Evolutionary conservation across 2,113 vertebrate species (phyloP).

Genomic region (Talpa occidentalis): DNA sequence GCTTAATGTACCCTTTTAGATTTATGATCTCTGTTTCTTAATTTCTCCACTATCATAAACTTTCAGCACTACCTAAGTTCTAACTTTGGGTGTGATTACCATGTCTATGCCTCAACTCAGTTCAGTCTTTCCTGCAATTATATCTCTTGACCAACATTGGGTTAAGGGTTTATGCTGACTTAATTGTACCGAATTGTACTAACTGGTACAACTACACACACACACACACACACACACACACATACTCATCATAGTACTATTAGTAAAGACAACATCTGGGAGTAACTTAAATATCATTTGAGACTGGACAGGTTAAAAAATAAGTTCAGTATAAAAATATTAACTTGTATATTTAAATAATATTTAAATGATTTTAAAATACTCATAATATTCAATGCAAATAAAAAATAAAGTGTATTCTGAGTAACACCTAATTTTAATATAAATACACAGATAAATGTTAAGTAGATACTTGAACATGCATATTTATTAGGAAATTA

Average conservation of each 20-base stretch:
- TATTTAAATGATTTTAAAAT: conserved; percentile 15
- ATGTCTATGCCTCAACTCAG: neutral
- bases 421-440: neutral
- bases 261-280: neutral
- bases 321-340: neutral
- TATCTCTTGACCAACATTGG: neutral
- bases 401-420: neutral
- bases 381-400: neutral
- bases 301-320: neutral
- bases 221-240: neutral
- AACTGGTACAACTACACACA: neutral
- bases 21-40: neutral
- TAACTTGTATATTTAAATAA: neutral
- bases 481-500: neutral
- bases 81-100: neutral
- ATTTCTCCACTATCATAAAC: neutral
- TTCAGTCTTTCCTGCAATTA: neutral
- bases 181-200: neutral
- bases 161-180: neutral
- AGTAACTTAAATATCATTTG: neutral
- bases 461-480: neutral
- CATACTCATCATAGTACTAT: neutral
- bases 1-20: neutral
- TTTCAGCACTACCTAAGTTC: neutral
- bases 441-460: neutral